Percentiles rank a stretch among this genome's conserved stretches.
phyloP scores from a whole-genome alignment of 2,797 vertebrate species.

The Falco columbarius region DNA sequence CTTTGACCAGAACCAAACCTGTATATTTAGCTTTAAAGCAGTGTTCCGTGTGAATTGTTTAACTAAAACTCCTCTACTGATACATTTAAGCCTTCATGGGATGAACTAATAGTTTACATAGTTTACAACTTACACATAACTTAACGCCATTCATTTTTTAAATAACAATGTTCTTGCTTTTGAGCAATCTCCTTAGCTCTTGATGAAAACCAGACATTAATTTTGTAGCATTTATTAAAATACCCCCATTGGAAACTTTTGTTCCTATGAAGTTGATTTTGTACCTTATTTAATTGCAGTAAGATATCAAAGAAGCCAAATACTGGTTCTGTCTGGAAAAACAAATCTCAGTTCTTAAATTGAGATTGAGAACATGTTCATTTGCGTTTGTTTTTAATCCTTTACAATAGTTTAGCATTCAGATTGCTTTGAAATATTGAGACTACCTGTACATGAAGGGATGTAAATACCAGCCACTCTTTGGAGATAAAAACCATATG shows the following conservation, averaged over 20 bases:
- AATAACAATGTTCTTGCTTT: slow-evolving; percentile 7
- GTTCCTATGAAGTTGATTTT: slow-evolving; percentile 15
- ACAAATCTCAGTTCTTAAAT: not conserved
- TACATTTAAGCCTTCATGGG: not conserved
- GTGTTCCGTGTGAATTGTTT: not conserved
- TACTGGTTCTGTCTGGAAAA: not conserved
- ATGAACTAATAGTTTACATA: slow-evolving; percentile 50
- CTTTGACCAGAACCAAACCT: not conserved
- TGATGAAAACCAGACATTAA: slow-evolving; percentile 47
- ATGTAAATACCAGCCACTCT: slow-evolving; percentile 16
- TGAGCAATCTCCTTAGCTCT: slow-evolving; percentile 4
- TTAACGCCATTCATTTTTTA: slow-evolving; percentile 23
- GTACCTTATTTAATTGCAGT: not conserved
- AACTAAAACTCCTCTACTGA: not conserved
- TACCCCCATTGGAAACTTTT: not conserved
- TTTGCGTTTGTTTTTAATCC: not conserved
- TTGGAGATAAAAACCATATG: slow-evolving; percentile 1
- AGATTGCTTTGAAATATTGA: slow-evolving; percentile 8
- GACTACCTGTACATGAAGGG: not conserved
- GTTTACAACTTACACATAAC: slow-evolving; percentile 40
- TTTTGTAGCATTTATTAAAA: slow-evolving; percentile 21
- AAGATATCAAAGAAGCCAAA: not conserved
- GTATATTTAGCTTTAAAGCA: not conserved
- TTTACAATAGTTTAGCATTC: not conserved
- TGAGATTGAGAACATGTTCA: not conserved